These are phyloP conservation scores for Sussaba pulchella DNA, from an alignment of 2,888 invertebrate genomes.

Conservation along the genomic window DNA sequence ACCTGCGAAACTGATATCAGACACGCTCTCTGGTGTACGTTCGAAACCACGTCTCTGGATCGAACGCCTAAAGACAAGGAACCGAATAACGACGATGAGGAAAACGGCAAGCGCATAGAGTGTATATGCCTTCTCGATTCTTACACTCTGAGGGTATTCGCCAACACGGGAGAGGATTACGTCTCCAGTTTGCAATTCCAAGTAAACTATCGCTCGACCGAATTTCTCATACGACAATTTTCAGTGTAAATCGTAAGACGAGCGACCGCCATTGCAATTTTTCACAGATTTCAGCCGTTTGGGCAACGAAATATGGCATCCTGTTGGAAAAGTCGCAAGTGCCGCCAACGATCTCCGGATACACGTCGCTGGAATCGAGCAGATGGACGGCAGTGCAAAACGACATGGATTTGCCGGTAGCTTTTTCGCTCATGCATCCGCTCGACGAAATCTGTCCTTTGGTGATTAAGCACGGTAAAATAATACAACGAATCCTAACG, in stretches of 20 bases:
- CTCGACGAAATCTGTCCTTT: slow-evolving; percentile 96
- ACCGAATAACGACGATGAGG: slow-evolving; percentile 85
- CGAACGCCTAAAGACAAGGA: slow-evolving; percentile 85
- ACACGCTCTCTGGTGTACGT: slow-evolving; percentile 91
- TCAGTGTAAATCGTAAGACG: slow-evolving; percentile 7
- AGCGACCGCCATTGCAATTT: too few relatives aligned
- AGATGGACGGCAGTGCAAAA: slow-evolving; percentile 72
- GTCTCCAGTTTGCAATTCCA: slow-evolving; percentile 91
- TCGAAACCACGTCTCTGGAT: slow-evolving; percentile 85
- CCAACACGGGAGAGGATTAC: slow-evolving; percentile 93
- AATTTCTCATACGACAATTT: neutral
- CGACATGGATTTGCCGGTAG: slow-evolving; percentile 87
- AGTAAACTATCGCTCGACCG: slow-evolving; percentile 76
- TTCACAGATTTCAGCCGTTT: slow-evolving; percentile 91
- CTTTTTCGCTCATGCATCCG: slow-evolving; percentile 95
- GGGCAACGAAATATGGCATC: slow-evolving; percentile 94
- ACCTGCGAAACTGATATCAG: slow-evolving; percentile 93
- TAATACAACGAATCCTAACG: too few relatives aligned
- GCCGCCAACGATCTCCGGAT: slow-evolving; percentile 72
- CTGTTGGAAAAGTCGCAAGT: slow-evolving; percentile 89
- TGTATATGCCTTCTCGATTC: slow-evolving; percentile 91
- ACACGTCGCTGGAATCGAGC: slow-evolving; percentile 77
- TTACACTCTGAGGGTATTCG: slow-evolving; percentile 91
- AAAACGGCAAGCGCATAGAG: slow-evolving; percentile 86
- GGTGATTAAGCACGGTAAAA: slow-evolving; percentile 88